Conservation (phyloP, 2,113 vertebrate species). For the Aspidoscelis tigris region DNA sequence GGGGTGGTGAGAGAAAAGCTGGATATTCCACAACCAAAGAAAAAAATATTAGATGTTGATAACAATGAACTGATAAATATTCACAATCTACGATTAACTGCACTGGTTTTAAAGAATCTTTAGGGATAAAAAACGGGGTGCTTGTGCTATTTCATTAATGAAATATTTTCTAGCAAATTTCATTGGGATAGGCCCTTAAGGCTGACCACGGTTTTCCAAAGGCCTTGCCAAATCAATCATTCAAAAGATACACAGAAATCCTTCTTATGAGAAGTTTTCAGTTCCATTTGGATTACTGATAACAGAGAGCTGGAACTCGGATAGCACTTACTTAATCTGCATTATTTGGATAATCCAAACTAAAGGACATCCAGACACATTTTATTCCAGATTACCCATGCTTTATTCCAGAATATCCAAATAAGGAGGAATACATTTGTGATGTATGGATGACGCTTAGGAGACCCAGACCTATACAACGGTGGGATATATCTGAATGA, state of each 20-base stretch:
- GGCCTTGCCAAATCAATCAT: constrained; percentile 20
- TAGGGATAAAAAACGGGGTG: constrained; percentile 3
- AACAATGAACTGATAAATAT: constrained; percentile 24
- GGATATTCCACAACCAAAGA: constrained; percentile 42
- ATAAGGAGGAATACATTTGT: too few relatives aligned
- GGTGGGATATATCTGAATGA: too few relatives aligned
- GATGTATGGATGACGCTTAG: too few relatives aligned
- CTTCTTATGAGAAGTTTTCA: not conserved
- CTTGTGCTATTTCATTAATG: constrained; percentile 27
- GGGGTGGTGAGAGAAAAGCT: not conserved
- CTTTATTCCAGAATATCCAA: too few relatives aligned
- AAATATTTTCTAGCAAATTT: constrained; percentile 23
- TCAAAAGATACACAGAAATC: constrained; percentile 10
- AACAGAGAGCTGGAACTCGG: too few relatives aligned
- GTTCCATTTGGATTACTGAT: too few relatives aligned
- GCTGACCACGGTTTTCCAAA: not conserved
- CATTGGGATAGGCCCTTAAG: not conserved
- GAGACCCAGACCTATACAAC: too few relatives aligned
- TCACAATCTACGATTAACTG: constrained; percentile 32
- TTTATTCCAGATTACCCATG: too few relatives aligned
- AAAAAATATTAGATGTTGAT: not conserved
- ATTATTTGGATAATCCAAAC: too few relatives aligned
- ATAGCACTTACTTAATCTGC: too few relatives aligned
- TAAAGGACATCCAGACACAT: too few relatives aligned
- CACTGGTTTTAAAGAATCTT: constrained; percentile 24